phyloP scores from a whole-genome alignment of 2,113 vertebrate genomes.

The Corythornis vintsioides region DNA sequence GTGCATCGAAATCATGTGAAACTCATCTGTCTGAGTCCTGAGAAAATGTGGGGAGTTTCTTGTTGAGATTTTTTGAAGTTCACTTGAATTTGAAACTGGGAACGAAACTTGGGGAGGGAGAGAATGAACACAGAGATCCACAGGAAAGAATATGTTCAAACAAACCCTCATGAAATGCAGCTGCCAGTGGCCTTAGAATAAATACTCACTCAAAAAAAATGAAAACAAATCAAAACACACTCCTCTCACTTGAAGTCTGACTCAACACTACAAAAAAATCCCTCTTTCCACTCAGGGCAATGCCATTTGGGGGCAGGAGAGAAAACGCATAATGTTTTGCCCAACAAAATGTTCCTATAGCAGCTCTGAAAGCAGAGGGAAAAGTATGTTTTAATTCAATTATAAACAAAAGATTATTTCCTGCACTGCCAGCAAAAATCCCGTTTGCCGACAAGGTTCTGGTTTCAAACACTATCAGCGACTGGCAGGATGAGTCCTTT shows the following conservation, averaged over 20 bases:
- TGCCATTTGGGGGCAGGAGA: not conserved
- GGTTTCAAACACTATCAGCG: slow-evolving; percentile 69
- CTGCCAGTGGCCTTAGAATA: not conserved
- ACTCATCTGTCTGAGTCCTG: not conserved
- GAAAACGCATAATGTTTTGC: not conserved
- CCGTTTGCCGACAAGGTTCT: slow-evolving; percentile 46
- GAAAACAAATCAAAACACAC: not conserved
- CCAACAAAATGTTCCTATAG: not conserved
- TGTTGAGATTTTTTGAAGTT: slow-evolving; percentile 12
- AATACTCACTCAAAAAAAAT: not conserved
- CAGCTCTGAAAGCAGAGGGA: not conserved
- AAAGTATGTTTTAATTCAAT: slow-evolving; percentile 48
- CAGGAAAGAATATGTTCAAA: not conserved
- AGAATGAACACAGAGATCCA: not conserved
- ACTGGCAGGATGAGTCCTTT: slow-evolving; percentile 77
- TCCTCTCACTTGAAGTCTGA: not conserved
- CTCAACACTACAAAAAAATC: not conserved
- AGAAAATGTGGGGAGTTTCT: slow-evolving; percentile 52
- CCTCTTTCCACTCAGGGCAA: not conserved
- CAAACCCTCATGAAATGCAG: not conserved
- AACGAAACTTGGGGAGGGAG: not conserved
- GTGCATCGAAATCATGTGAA: slow-evolving; percentile 26
- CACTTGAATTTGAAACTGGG: slow-evolving; percentile 18
- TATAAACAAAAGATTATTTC: slow-evolving; percentile 53
- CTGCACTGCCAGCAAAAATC: slow-evolving; percentile 54